Conservation (phyloP, 1,140 invertebrate species). For the Gyrodactylus bullatarudis region DNA sequence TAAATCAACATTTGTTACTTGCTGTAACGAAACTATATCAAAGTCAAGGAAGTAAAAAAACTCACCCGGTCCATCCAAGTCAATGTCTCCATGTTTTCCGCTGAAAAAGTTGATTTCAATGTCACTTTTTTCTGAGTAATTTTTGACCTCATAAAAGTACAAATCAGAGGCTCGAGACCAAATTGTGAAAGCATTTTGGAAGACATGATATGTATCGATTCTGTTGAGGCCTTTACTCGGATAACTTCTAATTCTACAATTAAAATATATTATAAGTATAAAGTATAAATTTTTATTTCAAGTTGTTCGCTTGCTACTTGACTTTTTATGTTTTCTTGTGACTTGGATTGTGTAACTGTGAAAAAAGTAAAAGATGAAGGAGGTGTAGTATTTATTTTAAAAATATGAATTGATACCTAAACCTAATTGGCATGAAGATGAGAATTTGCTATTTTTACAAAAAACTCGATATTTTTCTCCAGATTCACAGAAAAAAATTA, state of each 20-base stretch:
- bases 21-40: not conserved
- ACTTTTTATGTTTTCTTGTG: too few species aligned
- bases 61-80: not conserved
- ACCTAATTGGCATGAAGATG: too few species aligned
- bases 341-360: too few species aligned
- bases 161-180: not conserved
- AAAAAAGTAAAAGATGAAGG: too few species aligned
- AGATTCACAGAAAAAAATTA: too few species aligned
- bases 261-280: too few species aligned
- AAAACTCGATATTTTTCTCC: too few species aligned
- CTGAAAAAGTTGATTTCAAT: not conserved
- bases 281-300: too few species aligned
- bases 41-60: not conserved
- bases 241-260: not conserved
- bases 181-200: not conserved
- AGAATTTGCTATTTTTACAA: too few species aligned
- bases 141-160: not conserved
- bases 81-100: not conserved
- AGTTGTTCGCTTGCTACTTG: too few species aligned
- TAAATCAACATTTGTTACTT: not conserved
- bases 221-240: not conserved
- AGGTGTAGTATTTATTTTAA: too few species aligned
- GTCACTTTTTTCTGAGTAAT: not conserved
- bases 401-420: too few species aligned
- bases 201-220: not conserved